These are phyloP conservation scores for Megaceryle maxima DNA, from an alignment of 2,113 vertebrate genomes.

Conservation along the genomic window DNA sequence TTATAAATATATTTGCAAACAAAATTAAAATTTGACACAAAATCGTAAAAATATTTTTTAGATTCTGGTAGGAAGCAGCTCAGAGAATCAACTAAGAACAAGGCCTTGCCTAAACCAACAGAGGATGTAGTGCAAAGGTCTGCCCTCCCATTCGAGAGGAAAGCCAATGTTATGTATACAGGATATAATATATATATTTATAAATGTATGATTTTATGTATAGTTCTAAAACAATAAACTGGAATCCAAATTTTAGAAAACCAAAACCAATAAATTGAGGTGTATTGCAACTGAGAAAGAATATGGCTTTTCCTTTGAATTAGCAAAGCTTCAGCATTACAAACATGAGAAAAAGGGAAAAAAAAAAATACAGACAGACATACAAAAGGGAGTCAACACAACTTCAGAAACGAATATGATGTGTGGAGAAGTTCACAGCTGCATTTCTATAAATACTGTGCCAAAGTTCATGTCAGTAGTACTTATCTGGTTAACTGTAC, in stretches of 20 bases:
- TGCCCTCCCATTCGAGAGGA: constrained; percentile 53
- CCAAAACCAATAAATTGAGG: constrained; percentile 16
- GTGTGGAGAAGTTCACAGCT: constrained; percentile 14
- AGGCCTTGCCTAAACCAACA: constrained; percentile 43
- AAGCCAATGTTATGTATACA: constrained; percentile 67
- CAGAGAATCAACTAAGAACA: constrained; percentile 32
- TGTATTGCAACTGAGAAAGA: not conserved
- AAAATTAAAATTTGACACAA: constrained; percentile 64
- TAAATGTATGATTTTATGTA: constrained; percentile 66
- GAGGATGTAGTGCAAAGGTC: constrained; percentile 30
- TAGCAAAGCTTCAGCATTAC: constrained; percentile 26
- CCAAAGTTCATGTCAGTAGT: constrained; percentile 58
- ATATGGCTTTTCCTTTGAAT: constrained; percentile 54
- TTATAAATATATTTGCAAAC: constrained; percentile 57
- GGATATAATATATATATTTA: constrained; percentile 79
- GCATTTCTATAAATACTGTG: constrained; percentile 51
- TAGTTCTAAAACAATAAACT: constrained; percentile 73
- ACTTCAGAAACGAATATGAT: not conserved
- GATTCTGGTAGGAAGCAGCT: constrained; percentile 58
- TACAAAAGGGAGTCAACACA: not conserved
- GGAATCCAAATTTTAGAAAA: constrained; percentile 69
- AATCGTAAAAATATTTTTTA: constrained; percentile 69
- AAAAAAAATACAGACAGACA: not conserved
- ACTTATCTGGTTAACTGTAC: constrained; percentile 19
- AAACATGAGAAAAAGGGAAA: not conserved